Evolutionary conservation across 2,797 vertebrate species (phyloP).

Genomic region (Enteromius treurensis): DNA sequence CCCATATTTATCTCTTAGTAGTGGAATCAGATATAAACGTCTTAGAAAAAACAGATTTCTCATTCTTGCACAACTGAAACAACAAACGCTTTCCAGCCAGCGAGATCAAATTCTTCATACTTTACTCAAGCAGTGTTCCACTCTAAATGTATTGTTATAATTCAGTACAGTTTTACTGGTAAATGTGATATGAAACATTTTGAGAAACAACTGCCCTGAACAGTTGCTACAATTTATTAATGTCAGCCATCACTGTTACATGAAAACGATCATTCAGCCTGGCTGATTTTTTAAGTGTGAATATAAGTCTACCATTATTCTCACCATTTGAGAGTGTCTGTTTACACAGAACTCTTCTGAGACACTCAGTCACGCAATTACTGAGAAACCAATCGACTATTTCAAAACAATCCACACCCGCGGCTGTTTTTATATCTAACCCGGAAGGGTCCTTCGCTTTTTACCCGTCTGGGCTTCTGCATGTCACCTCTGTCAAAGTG

Average conservation of each 20-base stretch:
- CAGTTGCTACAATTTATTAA: neutral
- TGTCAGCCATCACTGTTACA: neutral
- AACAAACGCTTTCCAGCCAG: neutral
- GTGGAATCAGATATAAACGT: conserved; percentile 43
- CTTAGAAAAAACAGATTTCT: conserved; percentile 6
- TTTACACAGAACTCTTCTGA: conserved; percentile 19
- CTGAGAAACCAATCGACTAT: neutral
- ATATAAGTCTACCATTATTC: conserved; percentile 1
- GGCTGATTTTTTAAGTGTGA: neutral
- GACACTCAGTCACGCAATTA: conserved; percentile 14
- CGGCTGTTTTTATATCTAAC: conserved; percentile 16
- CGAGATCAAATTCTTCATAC: neutral
- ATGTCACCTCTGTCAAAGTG: neutral
- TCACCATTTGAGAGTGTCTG: neutral
- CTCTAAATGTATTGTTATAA: neutral
- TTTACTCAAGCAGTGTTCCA: neutral
- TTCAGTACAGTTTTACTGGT: neutral
- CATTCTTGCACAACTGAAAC: conserved; percentile 23
- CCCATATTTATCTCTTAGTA: conserved; percentile 32
- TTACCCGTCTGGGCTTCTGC: neutral
- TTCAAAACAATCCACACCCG: conserved; percentile 35
- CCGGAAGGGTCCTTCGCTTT: conserved; percentile 7
- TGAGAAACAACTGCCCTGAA: neutral
- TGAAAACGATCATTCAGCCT: neutral
- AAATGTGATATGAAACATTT: neutral